These are phyloP conservation scores for Pomacea maculata DNA, from an alignment of 1,140 invertebrate genomes.

Conservation along the genomic window DNA sequence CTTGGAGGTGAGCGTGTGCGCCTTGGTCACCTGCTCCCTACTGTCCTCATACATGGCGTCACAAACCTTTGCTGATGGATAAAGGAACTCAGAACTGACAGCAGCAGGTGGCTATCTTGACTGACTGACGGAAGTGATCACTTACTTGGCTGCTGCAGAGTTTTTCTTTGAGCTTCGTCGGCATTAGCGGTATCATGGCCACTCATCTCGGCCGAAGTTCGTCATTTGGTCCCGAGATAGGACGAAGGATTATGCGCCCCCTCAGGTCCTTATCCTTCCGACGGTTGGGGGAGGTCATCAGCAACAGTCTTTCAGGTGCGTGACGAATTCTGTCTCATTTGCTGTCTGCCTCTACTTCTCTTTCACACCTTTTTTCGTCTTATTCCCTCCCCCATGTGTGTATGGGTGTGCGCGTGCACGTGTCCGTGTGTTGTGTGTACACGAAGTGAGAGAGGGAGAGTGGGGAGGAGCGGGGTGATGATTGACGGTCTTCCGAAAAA, in stretches of 20 bases:
- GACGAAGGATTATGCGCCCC: constrained; percentile 16
- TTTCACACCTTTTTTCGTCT: too few relatives aligned
- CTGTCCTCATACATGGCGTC: too few relatives aligned
- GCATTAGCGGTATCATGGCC: not conserved
- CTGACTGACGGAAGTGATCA: not conserved
- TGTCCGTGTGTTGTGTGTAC: too few relatives aligned
- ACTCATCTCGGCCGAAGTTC: constrained; percentile 12
- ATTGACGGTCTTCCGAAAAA: too few relatives aligned
- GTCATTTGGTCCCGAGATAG: constrained; percentile 12
- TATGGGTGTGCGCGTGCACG: too few relatives aligned
- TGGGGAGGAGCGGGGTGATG: too few relatives aligned
- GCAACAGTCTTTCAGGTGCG: not conserved
- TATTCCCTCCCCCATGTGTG: too few relatives aligned
- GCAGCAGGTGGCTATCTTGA: not conserved
- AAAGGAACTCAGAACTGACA: not conserved
- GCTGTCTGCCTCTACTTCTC: not conserved
- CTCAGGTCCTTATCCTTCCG: constrained; percentile 17
- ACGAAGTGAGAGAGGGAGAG: too few relatives aligned
- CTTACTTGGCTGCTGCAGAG: not conserved
- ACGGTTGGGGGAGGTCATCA: constrained; percentile 12
- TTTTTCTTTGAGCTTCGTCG: not conserved
- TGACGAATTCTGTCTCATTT: not conserved
- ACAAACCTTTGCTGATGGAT: not conserved
- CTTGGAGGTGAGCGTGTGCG: not conserved
- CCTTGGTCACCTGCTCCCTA: not conserved